Evolutionary conservation across 2,888 invertebrate genomes (phyloP).

Genomic region (Philaethria dido): DNA sequence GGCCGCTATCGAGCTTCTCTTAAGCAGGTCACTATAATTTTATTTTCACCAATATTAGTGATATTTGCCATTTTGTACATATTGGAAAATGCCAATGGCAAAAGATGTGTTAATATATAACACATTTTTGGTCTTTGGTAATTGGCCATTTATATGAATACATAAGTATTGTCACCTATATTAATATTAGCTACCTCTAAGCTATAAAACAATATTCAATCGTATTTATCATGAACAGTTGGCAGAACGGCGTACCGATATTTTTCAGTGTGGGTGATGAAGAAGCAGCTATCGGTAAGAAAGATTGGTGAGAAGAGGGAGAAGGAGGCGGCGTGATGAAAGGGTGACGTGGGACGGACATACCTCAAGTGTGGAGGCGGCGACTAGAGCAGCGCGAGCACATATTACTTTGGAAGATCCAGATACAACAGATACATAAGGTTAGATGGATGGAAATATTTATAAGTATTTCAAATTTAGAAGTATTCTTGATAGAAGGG

Average conservation of each 20-base stretch:
- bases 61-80: too few species aligned
- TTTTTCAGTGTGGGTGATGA: constrained; percentile 99
- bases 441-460: constrained; percentile 66
- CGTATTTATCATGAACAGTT: too few species aligned
- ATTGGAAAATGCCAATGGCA: too few species aligned
- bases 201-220: too few species aligned
- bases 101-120: too few species aligned
- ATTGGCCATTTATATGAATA: too few species aligned
- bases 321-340: constrained; percentile 92
- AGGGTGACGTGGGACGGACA: constrained; percentile 99
- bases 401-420: constrained; percentile 98
- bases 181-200: too few species aligned
- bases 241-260: constrained; percentile 99
- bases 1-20: constrained; percentile 98
- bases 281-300: constrained; percentile 99
- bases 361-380: constrained; percentile 97
- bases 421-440: constrained; percentile 98
- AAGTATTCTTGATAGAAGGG: too few species aligned
- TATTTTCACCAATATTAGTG: too few species aligned
- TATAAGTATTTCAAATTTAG: too few species aligned
- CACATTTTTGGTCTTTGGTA: too few species aligned
- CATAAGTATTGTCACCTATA: too few species aligned
- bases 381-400: constrained; percentile 95
- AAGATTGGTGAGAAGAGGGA: constrained; percentile 97
- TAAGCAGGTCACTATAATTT: constrained; percentile 85